A percentile compares a stretch with the other conserved stretches of the same genome.
Evolutionary conservation across 2,888 invertebrate species (phyloP).

Genomic region (Aspidiotus rigidus): DNA sequence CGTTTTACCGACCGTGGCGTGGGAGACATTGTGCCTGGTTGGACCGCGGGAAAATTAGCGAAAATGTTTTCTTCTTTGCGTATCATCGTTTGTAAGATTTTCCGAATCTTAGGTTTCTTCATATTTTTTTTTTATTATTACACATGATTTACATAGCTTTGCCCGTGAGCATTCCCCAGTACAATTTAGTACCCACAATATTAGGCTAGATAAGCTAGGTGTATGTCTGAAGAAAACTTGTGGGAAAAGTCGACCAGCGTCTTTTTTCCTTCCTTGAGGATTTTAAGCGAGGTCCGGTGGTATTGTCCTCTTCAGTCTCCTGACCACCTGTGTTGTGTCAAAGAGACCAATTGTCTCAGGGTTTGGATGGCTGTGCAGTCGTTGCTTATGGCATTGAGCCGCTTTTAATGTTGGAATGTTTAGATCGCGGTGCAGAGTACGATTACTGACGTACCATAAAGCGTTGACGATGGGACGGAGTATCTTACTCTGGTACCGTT

Average conservation of each 20-base stretch:
- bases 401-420: constrained; percentile 10
- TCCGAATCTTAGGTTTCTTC: too few species aligned
- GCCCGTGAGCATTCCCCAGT: not conserved
- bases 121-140: not conserved
- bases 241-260: constrained; percentile 1
- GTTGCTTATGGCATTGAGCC: not conserved
- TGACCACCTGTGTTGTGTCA: not conserved
- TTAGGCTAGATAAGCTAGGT: not conserved
- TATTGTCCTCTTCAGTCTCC: not conserved
- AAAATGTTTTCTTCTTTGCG: too few species aligned
- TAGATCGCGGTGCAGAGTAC: constrained; percentile 14
- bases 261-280: not conserved
- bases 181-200: too few species aligned
- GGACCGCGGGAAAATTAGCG: too few species aligned
- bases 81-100: too few species aligned
- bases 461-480: constrained; percentile 16
- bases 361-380: not conserved
- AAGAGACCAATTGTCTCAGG: not conserved
- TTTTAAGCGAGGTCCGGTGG: not conserved
- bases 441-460: constrained; percentile 22
- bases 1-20: too few species aligned
- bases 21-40: too few species aligned
- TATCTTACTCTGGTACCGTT: not conserved
- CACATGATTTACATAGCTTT: not conserved
- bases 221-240: not conserved